A percentile compares a stretch with the other conserved stretches of the same genome.
Conservation (phyloP, 2,113 vertebrate species). For the Cryptoleucopteryx plumbea region DNA sequence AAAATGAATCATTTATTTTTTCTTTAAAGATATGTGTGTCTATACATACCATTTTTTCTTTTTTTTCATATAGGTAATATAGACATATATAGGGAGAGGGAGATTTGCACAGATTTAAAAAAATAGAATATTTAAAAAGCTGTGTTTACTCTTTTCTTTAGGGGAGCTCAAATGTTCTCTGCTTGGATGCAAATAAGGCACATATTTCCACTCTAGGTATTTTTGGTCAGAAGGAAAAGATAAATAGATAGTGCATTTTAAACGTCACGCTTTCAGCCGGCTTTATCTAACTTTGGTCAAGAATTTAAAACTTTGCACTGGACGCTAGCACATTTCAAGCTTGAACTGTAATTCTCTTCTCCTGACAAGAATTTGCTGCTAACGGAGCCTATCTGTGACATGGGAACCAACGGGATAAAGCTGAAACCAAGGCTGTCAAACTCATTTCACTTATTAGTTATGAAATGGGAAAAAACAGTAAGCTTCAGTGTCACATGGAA, state of each 20-base stretch:
- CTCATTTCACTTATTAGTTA: conserved; percentile 5
- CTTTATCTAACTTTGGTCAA: conserved; percentile 52
- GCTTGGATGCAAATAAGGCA: background rate
- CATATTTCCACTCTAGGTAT: conserved; percentile 28
- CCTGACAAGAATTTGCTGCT: conserved; percentile 36
- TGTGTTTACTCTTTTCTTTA: background rate
- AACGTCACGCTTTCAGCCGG: background rate
- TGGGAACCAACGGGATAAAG: conserved; percentile 19
- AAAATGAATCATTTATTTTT: background rate
- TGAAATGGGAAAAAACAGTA: background rate
- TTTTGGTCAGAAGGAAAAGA: conserved; percentile 32
- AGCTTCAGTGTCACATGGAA: background rate
- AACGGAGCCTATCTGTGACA: background rate
- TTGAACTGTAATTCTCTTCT: background rate
- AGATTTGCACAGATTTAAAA: background rate
- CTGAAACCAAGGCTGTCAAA: conserved; percentile 19
- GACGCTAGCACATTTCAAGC: background rate
- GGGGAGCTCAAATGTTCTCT: conserved; percentile 1
- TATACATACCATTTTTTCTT: background rate
- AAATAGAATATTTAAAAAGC: background rate
- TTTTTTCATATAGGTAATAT: background rate
- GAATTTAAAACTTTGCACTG: conserved; percentile 10
- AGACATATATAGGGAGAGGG: background rate
- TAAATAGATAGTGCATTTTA: background rate
- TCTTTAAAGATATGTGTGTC: background rate